Evolutionary conservation across 2,113 vertebrate genomes (phyloP).

Genomic region (Nerophis lumbriciformis): DNA sequence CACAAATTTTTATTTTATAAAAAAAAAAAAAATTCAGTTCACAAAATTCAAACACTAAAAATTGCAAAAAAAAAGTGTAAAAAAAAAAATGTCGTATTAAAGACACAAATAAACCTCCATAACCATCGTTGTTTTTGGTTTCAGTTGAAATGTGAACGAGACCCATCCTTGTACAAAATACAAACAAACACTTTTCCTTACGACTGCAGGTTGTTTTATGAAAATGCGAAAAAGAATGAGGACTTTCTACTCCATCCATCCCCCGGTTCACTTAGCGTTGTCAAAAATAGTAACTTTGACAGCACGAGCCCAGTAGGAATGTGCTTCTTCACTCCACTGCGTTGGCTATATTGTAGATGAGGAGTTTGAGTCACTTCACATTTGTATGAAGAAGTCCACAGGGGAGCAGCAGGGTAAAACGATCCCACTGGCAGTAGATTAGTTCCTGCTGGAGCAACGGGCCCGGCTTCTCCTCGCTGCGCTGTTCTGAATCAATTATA

Average conservation of each 20-base stretch:
- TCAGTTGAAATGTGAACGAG: too few species aligned
- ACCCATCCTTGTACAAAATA: too few species aligned
- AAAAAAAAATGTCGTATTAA: too few species aligned
- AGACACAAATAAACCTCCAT: too few species aligned
- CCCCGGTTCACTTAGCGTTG: conserved; percentile 29
- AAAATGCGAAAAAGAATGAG: conserved; percentile 30
- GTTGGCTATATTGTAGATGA: conserved; percentile 40
- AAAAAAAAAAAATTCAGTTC: too few species aligned
- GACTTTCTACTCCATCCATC: conserved; percentile 8
- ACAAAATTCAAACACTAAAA: too few species aligned
- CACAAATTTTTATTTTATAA: too few species aligned
- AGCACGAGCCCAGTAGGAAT: conserved; percentile 36
- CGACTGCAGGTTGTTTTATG: background rate
- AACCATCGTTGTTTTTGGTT: too few species aligned
- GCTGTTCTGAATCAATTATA: conserved; percentile 54
- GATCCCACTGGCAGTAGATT: conserved; percentile 42
- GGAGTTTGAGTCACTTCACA: conserved; percentile 35
- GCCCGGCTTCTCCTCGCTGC: conserved; percentile 38
- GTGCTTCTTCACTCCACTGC: conserved; percentile 20
- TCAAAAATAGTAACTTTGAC: conserved; percentile 31
- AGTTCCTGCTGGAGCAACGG: conserved; percentile 35
- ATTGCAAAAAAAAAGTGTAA: too few species aligned
- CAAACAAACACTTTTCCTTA: background rate
- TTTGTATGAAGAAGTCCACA: conserved; percentile 37
- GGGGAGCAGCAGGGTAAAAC: conserved; percentile 37